Conservation (phyloP, 1,140 invertebrate genomes). For the Zaprionus lachaisei region DNA sequence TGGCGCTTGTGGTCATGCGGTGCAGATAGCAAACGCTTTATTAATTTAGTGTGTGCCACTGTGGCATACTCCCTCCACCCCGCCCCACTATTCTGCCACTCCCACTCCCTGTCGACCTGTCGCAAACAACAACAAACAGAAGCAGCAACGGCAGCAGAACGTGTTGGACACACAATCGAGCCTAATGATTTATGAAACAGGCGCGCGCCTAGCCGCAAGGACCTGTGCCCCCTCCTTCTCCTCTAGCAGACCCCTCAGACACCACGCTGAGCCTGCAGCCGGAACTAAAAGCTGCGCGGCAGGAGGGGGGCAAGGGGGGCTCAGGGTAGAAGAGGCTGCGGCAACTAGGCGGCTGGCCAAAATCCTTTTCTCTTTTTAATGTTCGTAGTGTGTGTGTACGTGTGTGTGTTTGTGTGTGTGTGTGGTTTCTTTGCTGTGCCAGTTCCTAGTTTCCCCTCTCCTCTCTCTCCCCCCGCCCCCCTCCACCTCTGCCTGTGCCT, state of each 20-base stretch:
- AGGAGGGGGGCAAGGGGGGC: not conserved
- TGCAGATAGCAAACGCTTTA: constrained; percentile 78
- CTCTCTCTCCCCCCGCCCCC: constrained; percentile 2
- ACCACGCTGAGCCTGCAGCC: not conserved
- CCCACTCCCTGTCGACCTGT: constrained; percentile 2
- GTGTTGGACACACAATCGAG: constrained; percentile 80
- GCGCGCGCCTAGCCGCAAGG: constrained; percentile 66
- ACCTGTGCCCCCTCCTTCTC: constrained; percentile 14
- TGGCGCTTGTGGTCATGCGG: not conserved
- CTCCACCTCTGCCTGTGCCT: no score
- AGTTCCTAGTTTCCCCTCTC: not conserved
- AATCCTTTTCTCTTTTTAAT: constrained; percentile 20
- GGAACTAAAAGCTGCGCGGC: not conserved
- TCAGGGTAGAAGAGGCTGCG: not conserved
- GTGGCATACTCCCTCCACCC: not conserved
- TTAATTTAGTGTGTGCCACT: constrained; percentile 78
- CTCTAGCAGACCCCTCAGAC: no score
- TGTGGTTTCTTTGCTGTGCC: not conserved
- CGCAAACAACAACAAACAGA: not conserved
- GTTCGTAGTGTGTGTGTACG: not conserved
- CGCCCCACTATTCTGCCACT: not conserved
- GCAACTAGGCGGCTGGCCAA: constrained; percentile 29
- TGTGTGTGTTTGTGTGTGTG: not conserved
- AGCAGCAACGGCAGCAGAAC: constrained; percentile 38
- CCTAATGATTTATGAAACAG: constrained; percentile 80